phyloP scores from a whole-genome alignment of 30 jellyfish, hydroid and myxozoan genomes.

The Aurelia coerulea region DNA sequence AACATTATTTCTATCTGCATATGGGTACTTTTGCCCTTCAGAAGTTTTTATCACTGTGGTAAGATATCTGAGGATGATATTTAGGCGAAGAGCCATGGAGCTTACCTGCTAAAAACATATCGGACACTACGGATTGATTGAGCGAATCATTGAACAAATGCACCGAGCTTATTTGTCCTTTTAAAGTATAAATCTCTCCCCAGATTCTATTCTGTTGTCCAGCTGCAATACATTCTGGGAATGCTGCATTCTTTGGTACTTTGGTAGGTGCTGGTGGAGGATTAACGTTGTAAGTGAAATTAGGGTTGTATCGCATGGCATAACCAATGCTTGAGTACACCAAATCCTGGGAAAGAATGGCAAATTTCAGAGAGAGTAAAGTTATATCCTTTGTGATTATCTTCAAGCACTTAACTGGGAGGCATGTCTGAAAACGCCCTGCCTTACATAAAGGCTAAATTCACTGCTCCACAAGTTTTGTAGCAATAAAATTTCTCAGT shows the following conservation, averaged over 20 bases:
- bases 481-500: too few relatives aligned
- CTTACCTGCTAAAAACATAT: conserved; percentile 54
- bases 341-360: conserved; percentile 54
- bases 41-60: too few relatives aligned
- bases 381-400: too few relatives aligned
- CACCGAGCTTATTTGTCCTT: conserved; percentile 86
- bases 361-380: too few relatives aligned
- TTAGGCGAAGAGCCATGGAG: too few relatives aligned
- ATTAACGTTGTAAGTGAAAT: conserved; percentile 60
- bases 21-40: too few relatives aligned
- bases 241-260: conserved; percentile 21
- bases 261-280: conserved; percentile 74
- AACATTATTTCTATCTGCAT: too few relatives aligned
- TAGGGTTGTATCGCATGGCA: conserved; percentile 73
- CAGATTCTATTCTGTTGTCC: conserved; percentile 82
- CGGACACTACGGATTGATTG: conserved; percentile 18
- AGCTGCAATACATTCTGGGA: conserved; percentile 83
- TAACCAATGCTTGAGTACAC: conserved; percentile 69
- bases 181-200: conserved; percentile 80
- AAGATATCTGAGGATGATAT: too few relatives aligned
- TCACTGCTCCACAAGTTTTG: too few relatives aligned
- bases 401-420: too few relatives aligned
- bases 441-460: too few relatives aligned
- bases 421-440: too few relatives aligned
- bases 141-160: conserved; percentile 75